phyloP scores from a whole-genome alignment of 2,797 vertebrate genomes.

The Selene dorsalis region DNA sequence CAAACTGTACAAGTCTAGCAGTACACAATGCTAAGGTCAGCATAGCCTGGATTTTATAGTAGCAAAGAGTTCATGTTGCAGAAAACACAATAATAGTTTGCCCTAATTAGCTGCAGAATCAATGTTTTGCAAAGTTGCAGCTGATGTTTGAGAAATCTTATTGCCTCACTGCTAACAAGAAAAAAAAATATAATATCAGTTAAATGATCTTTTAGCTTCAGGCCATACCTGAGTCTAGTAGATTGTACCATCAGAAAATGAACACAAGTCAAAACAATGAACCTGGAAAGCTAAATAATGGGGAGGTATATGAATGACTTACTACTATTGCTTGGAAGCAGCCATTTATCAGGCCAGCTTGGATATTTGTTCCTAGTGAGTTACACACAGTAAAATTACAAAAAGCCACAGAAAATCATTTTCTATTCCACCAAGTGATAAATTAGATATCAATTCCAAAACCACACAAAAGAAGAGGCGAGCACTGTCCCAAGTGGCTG shows the following conservation, averaged over 20 bases:
- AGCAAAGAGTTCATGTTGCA: neutral
- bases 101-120: constrained; percentile 21
- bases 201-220: constrained; percentile 26
- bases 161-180: constrained; percentile 30
- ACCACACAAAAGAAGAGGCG: constrained; percentile 25
- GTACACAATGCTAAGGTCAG: constrained; percentile 1
- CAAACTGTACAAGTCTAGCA: constrained; percentile 3
- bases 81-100: constrained; percentile 4
- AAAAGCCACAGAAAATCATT: constrained; percentile 52
- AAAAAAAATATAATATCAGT: neutral
- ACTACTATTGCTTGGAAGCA: constrained; percentile 69
- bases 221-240: constrained; percentile 58
- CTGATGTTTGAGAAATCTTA: constrained; percentile 21
- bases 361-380: constrained; percentile 65
- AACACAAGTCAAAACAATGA: constrained; percentile 59
- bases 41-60: constrained; percentile 13
- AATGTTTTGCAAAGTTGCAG: constrained; percentile 2
- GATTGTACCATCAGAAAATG: constrained; percentile 38
- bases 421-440: constrained; percentile 60
- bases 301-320: constrained; percentile 43
- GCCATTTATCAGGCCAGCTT: constrained; percentile 39
- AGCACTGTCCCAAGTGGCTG: constrained; percentile 29
- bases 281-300: constrained; percentile 38
- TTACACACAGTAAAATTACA: constrained; percentile 38
- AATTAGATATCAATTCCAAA: constrained; percentile 73